A percentile compares a stretch with the other conserved stretches of the same genome.
phyloP scores from a whole-genome alignment of 2,113 vertebrate genomes.

The Atrichornis clamosus region DNA sequence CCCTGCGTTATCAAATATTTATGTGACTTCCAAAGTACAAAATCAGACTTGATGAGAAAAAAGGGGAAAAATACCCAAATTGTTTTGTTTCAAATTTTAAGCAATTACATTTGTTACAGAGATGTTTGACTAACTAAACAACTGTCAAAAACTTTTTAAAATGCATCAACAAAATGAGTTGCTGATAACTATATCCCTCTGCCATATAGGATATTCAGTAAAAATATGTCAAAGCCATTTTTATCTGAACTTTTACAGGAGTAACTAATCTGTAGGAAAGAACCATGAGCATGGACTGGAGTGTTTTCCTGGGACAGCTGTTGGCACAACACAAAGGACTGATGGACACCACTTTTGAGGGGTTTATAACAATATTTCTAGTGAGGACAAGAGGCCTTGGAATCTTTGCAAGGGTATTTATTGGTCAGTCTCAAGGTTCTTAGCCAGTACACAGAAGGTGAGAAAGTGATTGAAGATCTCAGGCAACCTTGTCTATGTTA shows the following conservation, averaged over 20 bases:
- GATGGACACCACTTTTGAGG: neutral
- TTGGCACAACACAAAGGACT: neutral
- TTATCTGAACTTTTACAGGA: accelerated
- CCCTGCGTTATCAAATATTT: neutral
- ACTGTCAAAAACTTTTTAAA: neutral
- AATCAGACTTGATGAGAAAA: neutral
- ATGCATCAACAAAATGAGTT: neutral
- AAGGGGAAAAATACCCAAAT: neutral
- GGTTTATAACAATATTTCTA: neutral
- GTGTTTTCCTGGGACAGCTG: neutral
- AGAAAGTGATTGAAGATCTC: neutral
- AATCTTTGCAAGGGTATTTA: neutral
- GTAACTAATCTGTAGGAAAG: neutral
- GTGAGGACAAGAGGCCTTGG: neutral
- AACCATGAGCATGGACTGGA: neutral
- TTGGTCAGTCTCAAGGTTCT: neutral
- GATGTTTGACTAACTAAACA: neutral
- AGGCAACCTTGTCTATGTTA: neutral
- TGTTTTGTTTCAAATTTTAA: neutral
- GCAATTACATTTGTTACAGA: neutral
- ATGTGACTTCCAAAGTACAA: neutral
- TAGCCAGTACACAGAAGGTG: neutral
- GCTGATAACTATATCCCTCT: neutral
- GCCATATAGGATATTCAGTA: neutral
- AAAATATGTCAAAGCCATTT: neutral